Base-by-base conservation (phyloP, 1,140 invertebrate genomes). In the Drosophila ogumai region DNA sequence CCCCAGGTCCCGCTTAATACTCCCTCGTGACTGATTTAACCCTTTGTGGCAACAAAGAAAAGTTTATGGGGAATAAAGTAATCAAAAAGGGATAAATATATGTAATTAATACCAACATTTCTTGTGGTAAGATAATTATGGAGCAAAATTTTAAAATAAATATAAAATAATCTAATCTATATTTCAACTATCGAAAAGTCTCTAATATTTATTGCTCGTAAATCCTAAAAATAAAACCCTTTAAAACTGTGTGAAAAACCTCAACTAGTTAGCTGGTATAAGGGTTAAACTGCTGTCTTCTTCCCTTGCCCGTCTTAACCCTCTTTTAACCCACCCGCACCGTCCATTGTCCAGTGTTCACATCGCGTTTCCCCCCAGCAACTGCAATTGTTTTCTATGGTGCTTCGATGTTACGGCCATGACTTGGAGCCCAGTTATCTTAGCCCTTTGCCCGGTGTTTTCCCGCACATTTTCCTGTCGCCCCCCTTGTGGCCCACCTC, bases 301-400 rank as follows among this genome's bases (percentile, higher is more conserved):
- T n/a, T 1, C 15, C 15, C n/a, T 6, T 1, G 17, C 17, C 25
- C 57, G 0, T 43, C 31, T 34, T 25, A 9, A 22, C 52, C 52
- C 52, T 38, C 3, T 36, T 19, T 31, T 13, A 22, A 12, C 15
- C 13, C 66, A 50, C 69, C 52, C 52, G 57, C 73, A 58, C 22
- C 28, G 41, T 13, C 43, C 47, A 84, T 82, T 81, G 82, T 84
- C 59, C 63, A 34, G 44, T 15, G 13, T 2, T 60, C 54, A 54
- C 66, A 43, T 50, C 49, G 55, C 49, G 66, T 60, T 61, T 63
- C 54, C 52, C 52, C 47, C 58, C 46, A 36, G 66, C 52, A 59
- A 77, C 77, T 73, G 72, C 84, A 88, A 88, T 87, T 87, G 82
- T 87, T 88, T 84, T 84, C 85, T 73, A 79, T 82, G 59, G 43